Evolutionary conservation across 2,797 vertebrate species (phyloP).

Genomic region (Cyclura pinguis): DNA sequence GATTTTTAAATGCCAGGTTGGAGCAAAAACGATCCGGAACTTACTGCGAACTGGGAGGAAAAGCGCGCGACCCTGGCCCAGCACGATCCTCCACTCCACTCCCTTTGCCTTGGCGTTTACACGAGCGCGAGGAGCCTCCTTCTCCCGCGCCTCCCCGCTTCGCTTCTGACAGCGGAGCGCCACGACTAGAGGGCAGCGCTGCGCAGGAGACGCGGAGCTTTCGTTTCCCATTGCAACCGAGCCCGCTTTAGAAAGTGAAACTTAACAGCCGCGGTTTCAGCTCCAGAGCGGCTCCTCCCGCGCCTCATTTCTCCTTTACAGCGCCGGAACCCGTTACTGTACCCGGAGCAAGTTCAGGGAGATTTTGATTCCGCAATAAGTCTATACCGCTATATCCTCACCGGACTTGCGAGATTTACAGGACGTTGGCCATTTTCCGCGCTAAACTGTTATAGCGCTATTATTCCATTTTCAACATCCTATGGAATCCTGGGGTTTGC

Average conservation of each 20-base stretch:
- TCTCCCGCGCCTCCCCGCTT: accelerated
- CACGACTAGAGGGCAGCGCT: accelerated
- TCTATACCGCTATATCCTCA: too few relatives aligned
- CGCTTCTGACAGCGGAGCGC: background rate
- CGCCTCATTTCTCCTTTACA: accelerated
- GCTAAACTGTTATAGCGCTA: too few relatives aligned
- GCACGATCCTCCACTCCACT: accelerated
- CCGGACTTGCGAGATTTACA: too few relatives aligned
- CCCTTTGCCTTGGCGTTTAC: background rate
- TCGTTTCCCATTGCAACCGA: constrained; percentile 42
- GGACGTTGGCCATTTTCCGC: too few relatives aligned
- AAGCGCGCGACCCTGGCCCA: too few relatives aligned
- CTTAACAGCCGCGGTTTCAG: background rate
- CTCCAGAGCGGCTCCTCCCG: accelerated
- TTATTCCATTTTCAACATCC: too few relatives aligned
- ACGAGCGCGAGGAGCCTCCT: background rate
- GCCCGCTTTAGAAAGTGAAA: constrained; percentile 60
- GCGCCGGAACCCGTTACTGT: too few relatives aligned
- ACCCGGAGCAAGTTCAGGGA: too few relatives aligned
- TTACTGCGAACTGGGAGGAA: background rate
- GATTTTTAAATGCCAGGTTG: too few relatives aligned
- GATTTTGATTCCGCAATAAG: too few relatives aligned
- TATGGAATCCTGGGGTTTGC: too few relatives aligned
- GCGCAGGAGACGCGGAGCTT: background rate
- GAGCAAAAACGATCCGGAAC: background rate